Conservation (phyloP, 2,797 vertebrate genomes). For the Phrynocephalus forsythii region DNA sequence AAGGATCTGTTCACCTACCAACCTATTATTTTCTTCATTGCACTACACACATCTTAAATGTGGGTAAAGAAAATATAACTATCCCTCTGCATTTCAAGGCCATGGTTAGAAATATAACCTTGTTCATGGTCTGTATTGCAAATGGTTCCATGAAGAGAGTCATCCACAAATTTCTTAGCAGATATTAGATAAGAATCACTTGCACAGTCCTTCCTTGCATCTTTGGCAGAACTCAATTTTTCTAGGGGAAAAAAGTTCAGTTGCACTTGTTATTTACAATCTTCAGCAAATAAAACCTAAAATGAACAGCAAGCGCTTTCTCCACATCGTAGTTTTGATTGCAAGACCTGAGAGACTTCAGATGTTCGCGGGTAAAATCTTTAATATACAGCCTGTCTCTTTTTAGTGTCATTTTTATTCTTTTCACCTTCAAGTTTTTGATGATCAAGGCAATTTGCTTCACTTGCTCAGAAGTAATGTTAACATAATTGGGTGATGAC, state of each 20-base stretch:
- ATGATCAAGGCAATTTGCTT: conserved; percentile 27
- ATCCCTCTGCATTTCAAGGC: not conserved
- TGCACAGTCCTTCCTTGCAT: not conserved
- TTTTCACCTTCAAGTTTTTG: conserved; percentile 44
- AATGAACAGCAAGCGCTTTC: conserved; percentile 1
- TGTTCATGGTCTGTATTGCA: not conserved
- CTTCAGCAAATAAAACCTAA: conserved; percentile 21
- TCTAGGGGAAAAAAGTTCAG: conserved; percentile 4
- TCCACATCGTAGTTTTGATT: conserved; percentile 15
- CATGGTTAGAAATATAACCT: not conserved
- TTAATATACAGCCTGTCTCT: conserved; percentile 28
- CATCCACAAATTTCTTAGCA: not conserved
- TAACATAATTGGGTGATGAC: conserved; percentile 26
- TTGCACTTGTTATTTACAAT: conserved; percentile 15
- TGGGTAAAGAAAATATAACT: not conserved
- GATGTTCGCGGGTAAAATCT: conserved; percentile 23
- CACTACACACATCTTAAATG: not conserved
- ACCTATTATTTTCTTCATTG: not conserved
- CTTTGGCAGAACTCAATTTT: not conserved
- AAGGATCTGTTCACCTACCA: not conserved
- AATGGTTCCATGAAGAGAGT: not conserved
- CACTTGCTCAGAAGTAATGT: conserved; percentile 38
- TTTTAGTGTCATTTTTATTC: conserved; percentile 26
- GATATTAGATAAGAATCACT: not conserved
- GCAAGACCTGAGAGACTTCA: conserved; percentile 4